Evolutionary conservation across 2,113 vertebrate species (phyloP).

Genomic region (Chunga burmeisteri): DNA sequence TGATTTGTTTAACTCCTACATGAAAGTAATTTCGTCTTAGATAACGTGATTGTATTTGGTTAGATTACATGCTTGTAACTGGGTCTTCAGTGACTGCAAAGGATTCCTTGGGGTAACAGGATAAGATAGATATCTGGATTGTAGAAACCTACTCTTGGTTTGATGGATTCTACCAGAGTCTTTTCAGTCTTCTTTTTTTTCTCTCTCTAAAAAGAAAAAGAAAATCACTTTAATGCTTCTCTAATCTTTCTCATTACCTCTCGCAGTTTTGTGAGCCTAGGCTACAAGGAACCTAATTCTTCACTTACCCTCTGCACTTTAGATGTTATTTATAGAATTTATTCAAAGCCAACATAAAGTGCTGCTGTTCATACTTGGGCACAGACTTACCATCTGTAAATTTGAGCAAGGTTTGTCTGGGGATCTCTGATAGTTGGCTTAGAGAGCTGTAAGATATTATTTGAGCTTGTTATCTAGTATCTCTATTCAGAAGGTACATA

Average conservation of each 20-base stretch:
- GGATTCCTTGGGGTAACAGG: neutral
- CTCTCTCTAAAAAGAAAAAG: neutral
- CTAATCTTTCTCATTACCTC: neutral
- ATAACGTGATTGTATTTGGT: neutral
- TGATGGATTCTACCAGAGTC: neutral
- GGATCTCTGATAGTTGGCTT: neutral
- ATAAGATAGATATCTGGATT: neutral
- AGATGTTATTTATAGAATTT: neutral
- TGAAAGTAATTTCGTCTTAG: neutral
- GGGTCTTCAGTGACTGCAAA: neutral
- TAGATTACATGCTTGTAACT: neutral
- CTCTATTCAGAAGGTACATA: neutral
- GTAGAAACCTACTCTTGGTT: neutral
- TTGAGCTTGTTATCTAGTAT: neutral
- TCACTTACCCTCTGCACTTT: neutral
- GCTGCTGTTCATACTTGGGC: neutral
- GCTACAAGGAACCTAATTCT: neutral
- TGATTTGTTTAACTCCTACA: neutral
- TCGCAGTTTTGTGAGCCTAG: neutral
- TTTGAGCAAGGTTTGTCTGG: neutral
- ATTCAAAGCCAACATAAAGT: neutral
- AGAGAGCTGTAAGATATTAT: neutral
- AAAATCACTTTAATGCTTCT: neutral
- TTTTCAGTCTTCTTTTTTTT: neutral
- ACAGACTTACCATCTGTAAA: neutral